These are phyloP conservation scores for Bucco capensis DNA, from an alignment of 2,113 vertebrate genomes.

Conservation along the genomic window DNA sequence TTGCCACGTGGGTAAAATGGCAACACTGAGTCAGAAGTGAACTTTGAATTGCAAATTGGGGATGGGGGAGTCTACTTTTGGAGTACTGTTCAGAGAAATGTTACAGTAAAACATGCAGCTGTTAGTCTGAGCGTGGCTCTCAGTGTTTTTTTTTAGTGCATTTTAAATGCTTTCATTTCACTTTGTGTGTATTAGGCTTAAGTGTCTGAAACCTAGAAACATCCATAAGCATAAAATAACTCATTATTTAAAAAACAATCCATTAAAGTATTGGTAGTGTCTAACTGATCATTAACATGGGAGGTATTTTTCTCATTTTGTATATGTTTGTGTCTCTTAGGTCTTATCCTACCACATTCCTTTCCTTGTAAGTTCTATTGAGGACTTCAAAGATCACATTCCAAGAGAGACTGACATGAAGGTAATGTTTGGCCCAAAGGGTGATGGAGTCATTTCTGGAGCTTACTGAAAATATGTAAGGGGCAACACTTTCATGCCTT, in stretches of 20 bases:
- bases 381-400: conserved; percentile 99
- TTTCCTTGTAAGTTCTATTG: conserved; percentile 97
- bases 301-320: neutral
- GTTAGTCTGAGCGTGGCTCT: neutral
- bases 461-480: neutral
- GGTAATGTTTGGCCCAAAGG: conserved; percentile 70
- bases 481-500: neutral
- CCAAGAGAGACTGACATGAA: conserved; percentile 99
- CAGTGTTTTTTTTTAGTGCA: neutral
- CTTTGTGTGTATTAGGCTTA: neutral
- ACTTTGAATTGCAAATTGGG: neutral
- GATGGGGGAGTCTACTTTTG: neutral
- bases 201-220: neutral
- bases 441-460: neutral
- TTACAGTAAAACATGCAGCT: neutral
- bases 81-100: neutral
- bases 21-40: neutral
- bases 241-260: neutral
- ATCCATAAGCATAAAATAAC: neutral
- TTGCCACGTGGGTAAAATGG: neutral
- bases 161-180: neutral
- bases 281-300: neutral
- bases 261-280: neutral
- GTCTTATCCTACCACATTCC: conserved; percentile 98
- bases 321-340: conserved; percentile 66